Evolutionary conservation across 2,797 vertebrate genomes (phyloP), one percentile per base, ranked within the genome.

Genomic region (Enteromius thamalakanensis): DNA sequence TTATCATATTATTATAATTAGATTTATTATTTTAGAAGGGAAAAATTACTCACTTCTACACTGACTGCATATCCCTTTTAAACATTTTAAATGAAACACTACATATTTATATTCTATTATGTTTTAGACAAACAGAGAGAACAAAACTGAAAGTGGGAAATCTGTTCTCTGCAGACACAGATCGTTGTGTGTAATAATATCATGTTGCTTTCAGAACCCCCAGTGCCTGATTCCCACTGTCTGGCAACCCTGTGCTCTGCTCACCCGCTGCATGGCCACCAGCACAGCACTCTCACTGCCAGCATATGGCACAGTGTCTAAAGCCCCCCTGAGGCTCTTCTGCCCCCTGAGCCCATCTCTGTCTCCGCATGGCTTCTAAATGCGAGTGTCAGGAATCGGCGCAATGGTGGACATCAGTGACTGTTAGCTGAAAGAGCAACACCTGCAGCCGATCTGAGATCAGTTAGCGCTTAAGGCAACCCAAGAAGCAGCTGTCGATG

Each of bases 261-360:
- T 60, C 65, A 62, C 65, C 26, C n/a, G 5, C 65, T 42, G 60
- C 60, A 29, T 17, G 37, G 23, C 64, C 51, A 37, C n/a, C 60
- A 37, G 34, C 68, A 53, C 55, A 32, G 60, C 83, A n/a, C 77
- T 58, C 45, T 74, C 83, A 45, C 37, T 71, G 68, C 68, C 82
- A 74, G 55, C 45, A 72, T 75, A 82, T 82, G 71, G 80, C 71
- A 45, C 70, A 14, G 58, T 7, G 71, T 65, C 68, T 65, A n/a
- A 74, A 40, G 76, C 32, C 60, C 49, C 53, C 76, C 83, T 58
- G 83, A 74, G 60, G 47, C 23, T 79, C 51, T 71, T 53, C 81
- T 47, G 72, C n/a, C 53, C 74, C 29, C 26, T 6, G 26, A 40
- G 40, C 75, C 45, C 51, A 53, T 70, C 62, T 32, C 34, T 40